Conservation (phyloP, 2,113 vertebrate species). For the Caretta caretta region DNA sequence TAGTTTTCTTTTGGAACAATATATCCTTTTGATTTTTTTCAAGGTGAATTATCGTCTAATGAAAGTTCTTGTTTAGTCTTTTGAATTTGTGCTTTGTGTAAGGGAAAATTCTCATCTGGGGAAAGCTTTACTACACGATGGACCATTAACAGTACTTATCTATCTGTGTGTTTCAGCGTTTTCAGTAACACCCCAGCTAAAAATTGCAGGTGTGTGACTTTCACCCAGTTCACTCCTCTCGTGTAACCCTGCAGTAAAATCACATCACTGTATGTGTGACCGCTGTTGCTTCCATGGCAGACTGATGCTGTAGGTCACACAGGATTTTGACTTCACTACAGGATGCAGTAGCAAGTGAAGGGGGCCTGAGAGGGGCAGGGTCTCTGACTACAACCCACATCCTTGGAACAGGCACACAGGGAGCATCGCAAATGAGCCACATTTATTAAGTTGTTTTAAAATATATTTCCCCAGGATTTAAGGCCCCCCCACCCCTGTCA, state of each 20-base stretch:
- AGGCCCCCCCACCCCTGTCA: neutral
- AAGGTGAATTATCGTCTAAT: conserved; percentile 77
- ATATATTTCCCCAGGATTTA: conserved; percentile 36
- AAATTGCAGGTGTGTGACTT: neutral
- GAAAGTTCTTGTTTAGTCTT: conserved; percentile 67
- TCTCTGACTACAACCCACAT: neutral
- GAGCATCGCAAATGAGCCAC: neutral
- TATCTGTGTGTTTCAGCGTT: neutral
- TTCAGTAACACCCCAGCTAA: neutral
- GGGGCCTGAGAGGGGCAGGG: neutral
- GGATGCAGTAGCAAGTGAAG: fast-evolving
- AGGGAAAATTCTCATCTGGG: conserved; percentile 38
- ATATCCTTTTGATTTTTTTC: conserved; percentile 73
- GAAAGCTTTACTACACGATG: conserved; percentile 36
- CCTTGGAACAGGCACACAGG: neutral
- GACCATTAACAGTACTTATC: conserved; percentile 32
- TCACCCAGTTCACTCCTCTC: neutral
- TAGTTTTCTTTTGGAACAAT: conserved; percentile 76
- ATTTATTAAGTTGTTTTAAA: neutral
- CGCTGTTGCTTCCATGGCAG: fast-evolving
- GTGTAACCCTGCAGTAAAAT: neutral
- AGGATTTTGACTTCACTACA: neutral
- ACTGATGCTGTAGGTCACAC: neutral
- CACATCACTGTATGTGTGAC: fast-evolving
- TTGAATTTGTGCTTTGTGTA: conserved; percentile 62